A percentile compares a stretch with the other conserved stretches of the same genome.
These are phyloP conservation scores for Eupithecia dodoneata DNA, from an alignment of 2,888 invertebrate species.

Conservation along the genomic window DNA sequence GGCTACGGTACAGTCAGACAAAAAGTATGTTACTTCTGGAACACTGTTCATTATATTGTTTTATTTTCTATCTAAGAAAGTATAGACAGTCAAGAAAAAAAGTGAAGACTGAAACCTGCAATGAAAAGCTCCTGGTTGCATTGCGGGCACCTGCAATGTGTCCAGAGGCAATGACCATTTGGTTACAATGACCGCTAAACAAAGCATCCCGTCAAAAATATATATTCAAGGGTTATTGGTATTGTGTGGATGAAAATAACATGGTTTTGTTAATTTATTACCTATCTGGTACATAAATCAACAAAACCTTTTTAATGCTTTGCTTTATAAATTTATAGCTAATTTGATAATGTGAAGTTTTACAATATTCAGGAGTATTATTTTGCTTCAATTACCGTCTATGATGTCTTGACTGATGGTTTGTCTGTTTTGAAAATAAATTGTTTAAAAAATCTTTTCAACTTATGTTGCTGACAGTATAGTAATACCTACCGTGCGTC, in stretches of 20 bases:
- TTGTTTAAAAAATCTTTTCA: not conserved
- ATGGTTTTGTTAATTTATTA: too few species aligned
- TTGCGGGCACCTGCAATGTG: not conserved
- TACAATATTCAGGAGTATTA: too few species aligned
- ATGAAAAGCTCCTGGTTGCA: not conserved
- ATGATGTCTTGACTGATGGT: too few species aligned
- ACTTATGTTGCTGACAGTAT: constrained; percentile 6
- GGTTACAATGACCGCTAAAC: not conserved
- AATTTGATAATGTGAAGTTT: too few species aligned
- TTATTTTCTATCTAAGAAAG: not conserved
- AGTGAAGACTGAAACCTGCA: not conserved
- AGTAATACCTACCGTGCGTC: constrained; percentile 60
- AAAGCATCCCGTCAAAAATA: too few species aligned
- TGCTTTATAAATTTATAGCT: too few species aligned
- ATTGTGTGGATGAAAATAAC: too few species aligned
- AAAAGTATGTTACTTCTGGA: not conserved
- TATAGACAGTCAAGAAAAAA: not conserved
- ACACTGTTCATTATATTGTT: not conserved
- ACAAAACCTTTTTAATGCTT: too few species aligned
- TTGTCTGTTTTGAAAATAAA: too few species aligned
- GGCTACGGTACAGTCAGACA: constrained; percentile 43
- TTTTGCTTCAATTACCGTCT: too few species aligned
- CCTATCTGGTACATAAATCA: too few species aligned
- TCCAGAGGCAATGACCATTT: not conserved
- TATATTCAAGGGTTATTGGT: too few species aligned